Evolutionary conservation across 1,140 invertebrate species (phyloP).

Genomic region (Chrysoperla carnea): DNA sequence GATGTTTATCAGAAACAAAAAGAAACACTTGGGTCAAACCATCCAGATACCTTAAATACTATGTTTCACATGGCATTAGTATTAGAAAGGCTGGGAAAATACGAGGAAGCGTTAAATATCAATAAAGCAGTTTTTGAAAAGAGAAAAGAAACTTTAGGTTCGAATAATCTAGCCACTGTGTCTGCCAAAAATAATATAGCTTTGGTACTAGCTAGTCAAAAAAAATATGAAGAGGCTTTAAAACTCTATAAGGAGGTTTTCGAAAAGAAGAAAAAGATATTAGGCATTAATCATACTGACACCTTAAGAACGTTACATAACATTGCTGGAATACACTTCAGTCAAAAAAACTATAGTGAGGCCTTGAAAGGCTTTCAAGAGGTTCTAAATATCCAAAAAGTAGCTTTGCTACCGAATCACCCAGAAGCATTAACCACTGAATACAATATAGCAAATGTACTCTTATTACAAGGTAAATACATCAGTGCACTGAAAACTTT

Average conservation of each 20-base stretch:
- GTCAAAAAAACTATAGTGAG: too few species aligned
- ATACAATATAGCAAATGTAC: constrained; percentile 5
- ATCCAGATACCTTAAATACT: constrained; percentile 10
- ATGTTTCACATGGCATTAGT: constrained; percentile 9
- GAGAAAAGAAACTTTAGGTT: constrained; percentile 10
- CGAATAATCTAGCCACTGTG: background rate
- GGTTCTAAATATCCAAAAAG: constrained; percentile 2
- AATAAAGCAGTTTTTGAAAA: constrained; percentile 10
- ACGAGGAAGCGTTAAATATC: constrained; percentile 13
- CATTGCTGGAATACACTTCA: constrained; percentile 2
- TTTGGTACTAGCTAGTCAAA: constrained; percentile 6
- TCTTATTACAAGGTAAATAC: constrained; percentile 4
- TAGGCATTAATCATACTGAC: constrained; percentile 12
- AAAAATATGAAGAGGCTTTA: constrained; percentile 12
- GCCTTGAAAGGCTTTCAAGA: background rate
- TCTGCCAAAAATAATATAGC: constrained; percentile 11
- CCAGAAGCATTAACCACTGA: constrained; percentile 7
- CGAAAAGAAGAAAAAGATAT: constrained; percentile 6
- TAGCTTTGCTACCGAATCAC: constrained; percentile 7
- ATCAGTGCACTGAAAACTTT: background rate
- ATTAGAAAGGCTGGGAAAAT: constrained; percentile 7
- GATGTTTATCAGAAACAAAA: too few species aligned
- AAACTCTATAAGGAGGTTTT: constrained; percentile 10
- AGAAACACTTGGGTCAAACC: background rate
- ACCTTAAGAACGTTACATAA: constrained; percentile 10